Base-by-base conservation (phyloP, 2,113 vertebrate genomes). In the Pitta sordida region DNA sequence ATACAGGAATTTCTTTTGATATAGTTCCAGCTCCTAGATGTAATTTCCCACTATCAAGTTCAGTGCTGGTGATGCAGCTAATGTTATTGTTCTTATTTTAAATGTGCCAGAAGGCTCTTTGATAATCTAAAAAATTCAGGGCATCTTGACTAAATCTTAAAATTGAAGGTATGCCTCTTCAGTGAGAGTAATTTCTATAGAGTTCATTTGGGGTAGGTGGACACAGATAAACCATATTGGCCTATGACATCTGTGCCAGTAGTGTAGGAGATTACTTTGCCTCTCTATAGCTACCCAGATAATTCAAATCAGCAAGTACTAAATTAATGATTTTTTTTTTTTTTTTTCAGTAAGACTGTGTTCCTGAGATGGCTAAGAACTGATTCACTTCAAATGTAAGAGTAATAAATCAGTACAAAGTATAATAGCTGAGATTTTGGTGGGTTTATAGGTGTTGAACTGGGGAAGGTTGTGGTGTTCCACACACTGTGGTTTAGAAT, bases 101-200 rank as follows among this genome's bases (percentile, higher is more conserved):
- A 87, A 85, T 67, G 52, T 87, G 63, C 70, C 75, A 76, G 63
- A 73, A 95, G 75, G 78, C 84, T 95, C 49, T 84, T 69, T 83
- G 49, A 30, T 89, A 86, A 93, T 73, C 49, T 49, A 83, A 83
- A 94, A 93, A 93, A 92, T 95, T 92, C 63, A 67, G 23, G 26
- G 39, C 15, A 65, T 91, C 43, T 90, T 87, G 74, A 43, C 75
- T 90, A 1, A 39, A 67, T 93, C 53, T 82, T 73, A 43, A 89
- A 94, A 71, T 51, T 55, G 37, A 64, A 73, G 49, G 60, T 51
- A 62, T 62, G 29, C 91, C 86, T 90, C n/a, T 79, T 76, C 51
- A 48, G 29, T 43, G 30, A 62, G 78, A 55, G 27, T 83, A 62
- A 55, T 88, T 90, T 91, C 70, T 67, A n/a, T 73, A 49, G 15